Percentiles rank a stretch among this genome's conserved stretches.
Evolutionary conservation across 2,113 vertebrate genomes (phyloP).

Genomic region (sheep (Ovis aries)): ARS-UI_Ramb_v3.0 NC_056069.1:34460501-34461000

Average conservation of each 20-base stretch:
- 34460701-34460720: neutral
- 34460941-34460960: neutral
- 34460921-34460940: neutral
- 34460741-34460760: neutral
- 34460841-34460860: neutral
- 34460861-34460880: neutral
- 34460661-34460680: neutral
- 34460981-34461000: neutral
- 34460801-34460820: neutral
- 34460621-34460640: neutral
- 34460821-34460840: neutral
- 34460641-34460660: neutral
- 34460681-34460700: neutral
- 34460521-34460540: neutral
- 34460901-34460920: neutral
- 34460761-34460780: neutral
- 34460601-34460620: neutral
- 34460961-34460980: neutral
- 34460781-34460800: neutral
- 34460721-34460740: neutral
- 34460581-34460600: neutral
- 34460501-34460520: neutral
- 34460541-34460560: neutral
- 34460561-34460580: neutral
- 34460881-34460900: neutral